phyloP scores from a whole-genome alignment of 2,113 vertebrate species.

The Oriolus oriolus region DNA sequence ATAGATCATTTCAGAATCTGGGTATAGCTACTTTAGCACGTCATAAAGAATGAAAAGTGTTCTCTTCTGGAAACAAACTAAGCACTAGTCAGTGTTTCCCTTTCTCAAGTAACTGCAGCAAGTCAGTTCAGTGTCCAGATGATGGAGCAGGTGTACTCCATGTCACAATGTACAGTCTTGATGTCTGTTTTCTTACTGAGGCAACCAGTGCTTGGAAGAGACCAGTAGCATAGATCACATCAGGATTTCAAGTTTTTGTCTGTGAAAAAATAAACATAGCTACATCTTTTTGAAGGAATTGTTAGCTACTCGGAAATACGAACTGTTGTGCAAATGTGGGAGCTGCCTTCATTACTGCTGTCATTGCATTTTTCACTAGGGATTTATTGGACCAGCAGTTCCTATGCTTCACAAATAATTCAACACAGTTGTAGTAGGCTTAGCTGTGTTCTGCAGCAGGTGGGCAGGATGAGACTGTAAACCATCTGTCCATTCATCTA shows the following conservation, averaged over 20 bases:
- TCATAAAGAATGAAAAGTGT: background rate
- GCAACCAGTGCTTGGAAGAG: background rate
- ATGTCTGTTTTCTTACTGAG: background rate
- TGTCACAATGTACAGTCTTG: background rate
- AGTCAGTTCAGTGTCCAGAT: background rate
- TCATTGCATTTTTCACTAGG: background rate
- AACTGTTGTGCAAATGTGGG: background rate
- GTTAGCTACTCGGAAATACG: background rate
- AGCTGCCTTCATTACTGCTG: background rate
- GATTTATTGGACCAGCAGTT: background rate
- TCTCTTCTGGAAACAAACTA: background rate
- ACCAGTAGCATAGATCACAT: background rate
- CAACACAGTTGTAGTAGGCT: background rate
- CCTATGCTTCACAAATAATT: background rate
- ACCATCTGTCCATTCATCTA: slow-evolving; percentile 16
- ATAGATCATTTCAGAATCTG: background rate
- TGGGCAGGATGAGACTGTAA: slow-evolving; percentile 7
- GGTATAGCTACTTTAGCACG: background rate
- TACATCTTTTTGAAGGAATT: background rate
- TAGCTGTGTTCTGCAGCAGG: slow-evolving; percentile 5
- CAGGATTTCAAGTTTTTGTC: background rate
- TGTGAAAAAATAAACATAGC: background rate
- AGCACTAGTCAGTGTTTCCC: background rate
- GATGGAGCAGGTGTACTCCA: background rate
- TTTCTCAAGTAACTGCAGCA: background rate